Conservation (phyloP, 2,797 vertebrate genomes). For the Muscicapa comitata region DNA sequence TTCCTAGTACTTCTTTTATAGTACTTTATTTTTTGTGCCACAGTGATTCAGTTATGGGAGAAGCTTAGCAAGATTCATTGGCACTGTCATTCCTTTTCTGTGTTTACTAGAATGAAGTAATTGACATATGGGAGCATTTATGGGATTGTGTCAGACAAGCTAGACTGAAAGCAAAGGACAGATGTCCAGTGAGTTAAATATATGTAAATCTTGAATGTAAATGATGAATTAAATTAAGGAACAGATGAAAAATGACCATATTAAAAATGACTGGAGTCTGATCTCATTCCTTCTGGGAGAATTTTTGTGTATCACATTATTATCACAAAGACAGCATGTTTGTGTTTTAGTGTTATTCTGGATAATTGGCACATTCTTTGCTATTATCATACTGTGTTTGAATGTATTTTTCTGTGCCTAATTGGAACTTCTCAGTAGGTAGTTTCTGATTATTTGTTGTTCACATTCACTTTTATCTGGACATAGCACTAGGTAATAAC, state of each 20-base stretch:
- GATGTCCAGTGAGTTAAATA: background rate
- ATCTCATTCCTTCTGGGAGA: background rate
- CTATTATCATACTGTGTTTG: background rate
- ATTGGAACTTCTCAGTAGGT: background rate
- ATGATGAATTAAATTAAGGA: background rate
- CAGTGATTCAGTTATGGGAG: constrained; percentile 25
- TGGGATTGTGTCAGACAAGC: constrained; percentile 15
- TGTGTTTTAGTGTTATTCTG: background rate
- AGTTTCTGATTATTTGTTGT: background rate
- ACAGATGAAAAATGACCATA: background rate
- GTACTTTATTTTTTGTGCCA: constrained; percentile 32
- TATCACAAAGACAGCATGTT: background rate
- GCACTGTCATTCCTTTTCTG: constrained; percentile 20
- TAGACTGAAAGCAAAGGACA: constrained; percentile 29
- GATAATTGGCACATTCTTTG: background rate
- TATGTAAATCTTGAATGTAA: constrained; percentile 9
- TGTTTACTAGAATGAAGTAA: constrained; percentile 65
- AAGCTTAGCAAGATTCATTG: constrained; percentile 49
- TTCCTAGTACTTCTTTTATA: constrained; percentile 32
- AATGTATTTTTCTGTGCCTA: background rate
- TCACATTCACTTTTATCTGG: background rate
- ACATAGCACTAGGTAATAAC: background rate
- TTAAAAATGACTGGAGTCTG: background rate
- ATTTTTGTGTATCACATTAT: background rate
- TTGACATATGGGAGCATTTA: constrained; percentile 63